Evolutionary conservation across 2,113 vertebrate genomes (phyloP).

Genomic region (Nyctibius bracteatus): DNA sequence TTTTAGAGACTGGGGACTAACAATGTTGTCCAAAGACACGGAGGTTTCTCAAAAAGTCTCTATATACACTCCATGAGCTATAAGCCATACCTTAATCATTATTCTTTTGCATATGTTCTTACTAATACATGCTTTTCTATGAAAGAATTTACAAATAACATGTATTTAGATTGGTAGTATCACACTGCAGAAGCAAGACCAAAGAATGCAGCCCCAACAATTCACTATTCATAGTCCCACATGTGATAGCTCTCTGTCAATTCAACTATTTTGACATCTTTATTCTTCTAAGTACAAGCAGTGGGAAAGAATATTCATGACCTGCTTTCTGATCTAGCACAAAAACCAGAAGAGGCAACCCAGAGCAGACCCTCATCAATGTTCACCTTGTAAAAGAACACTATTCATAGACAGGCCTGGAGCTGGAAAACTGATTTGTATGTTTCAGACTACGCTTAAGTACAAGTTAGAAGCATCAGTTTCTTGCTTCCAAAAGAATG

Average conservation of each 20-base stretch:
- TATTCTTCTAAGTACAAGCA: neutral
- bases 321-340: neutral
- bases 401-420: accelerated
- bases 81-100: neutral
- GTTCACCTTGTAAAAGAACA: neutral
- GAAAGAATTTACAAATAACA: neutral
- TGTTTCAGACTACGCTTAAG: neutral
- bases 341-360: neutral
- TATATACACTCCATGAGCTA: neutral
- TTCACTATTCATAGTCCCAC: neutral
- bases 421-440: neutral
- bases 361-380: neutral
- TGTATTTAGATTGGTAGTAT: neutral
- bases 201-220: neutral
- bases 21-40: neutral
- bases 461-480: neutral
- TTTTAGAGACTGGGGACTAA: neutral
- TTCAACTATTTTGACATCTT: neutral
- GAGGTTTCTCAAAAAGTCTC: neutral
- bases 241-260: neutral
- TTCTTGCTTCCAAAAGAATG: neutral
- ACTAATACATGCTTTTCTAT: neutral
- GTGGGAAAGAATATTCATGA: neutral
- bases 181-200: neutral
- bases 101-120: neutral